Percentiles rank a stretch among this genome's conserved stretches.
Evolutionary conservation across 2,888 invertebrate genomes (phyloP).

Genomic region (Caenorhabditis sp.): DNA sequence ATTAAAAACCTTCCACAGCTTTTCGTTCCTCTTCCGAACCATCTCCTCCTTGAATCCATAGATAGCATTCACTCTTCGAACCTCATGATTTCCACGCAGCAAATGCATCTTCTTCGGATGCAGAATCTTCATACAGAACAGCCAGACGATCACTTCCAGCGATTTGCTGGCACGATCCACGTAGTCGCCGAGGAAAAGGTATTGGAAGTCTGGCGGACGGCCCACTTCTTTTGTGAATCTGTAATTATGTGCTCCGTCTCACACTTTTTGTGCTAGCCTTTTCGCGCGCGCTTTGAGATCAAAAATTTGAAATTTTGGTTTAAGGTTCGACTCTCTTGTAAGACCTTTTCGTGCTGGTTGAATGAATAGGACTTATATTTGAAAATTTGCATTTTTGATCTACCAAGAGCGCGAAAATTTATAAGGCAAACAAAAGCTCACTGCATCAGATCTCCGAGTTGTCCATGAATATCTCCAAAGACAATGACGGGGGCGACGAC

Average conservation of each 20-base stretch:
- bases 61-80: slow-evolving; percentile 71
- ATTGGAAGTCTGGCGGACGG: slow-evolving; percentile 68
- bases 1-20: slow-evolving; percentile 72
- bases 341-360: too few species aligned
- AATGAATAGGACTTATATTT: too few species aligned
- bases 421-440: background rate
- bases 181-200: slow-evolving; percentile 77
- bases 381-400: too few species aligned
- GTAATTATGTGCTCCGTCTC: too few species aligned
- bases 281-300: too few species aligned
- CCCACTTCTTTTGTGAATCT: slow-evolving; percentile 67
- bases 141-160: slow-evolving; percentile 73
- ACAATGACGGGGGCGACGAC: slow-evolving; percentile 69
- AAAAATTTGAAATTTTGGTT: too few species aligned
- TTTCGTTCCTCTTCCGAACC: slow-evolving; percentile 57
- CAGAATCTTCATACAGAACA: slow-evolving; percentile 74
- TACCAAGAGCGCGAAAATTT: too few species aligned
- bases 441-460: slow-evolving; percentile 72
- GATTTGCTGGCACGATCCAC: slow-evolving; percentile 73
- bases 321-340: too few species aligned
- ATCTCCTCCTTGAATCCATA: slow-evolving; percentile 76
- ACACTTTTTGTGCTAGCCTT: too few species aligned
- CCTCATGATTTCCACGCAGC: slow-evolving; percentile 77
- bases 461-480: slow-evolving; percentile 76
- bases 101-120: slow-evolving; percentile 70